These are phyloP conservation scores for Thalassoma bifasciatum DNA, from an alignment of 2,113 vertebrate species.

Conservation along the genomic window DNA sequence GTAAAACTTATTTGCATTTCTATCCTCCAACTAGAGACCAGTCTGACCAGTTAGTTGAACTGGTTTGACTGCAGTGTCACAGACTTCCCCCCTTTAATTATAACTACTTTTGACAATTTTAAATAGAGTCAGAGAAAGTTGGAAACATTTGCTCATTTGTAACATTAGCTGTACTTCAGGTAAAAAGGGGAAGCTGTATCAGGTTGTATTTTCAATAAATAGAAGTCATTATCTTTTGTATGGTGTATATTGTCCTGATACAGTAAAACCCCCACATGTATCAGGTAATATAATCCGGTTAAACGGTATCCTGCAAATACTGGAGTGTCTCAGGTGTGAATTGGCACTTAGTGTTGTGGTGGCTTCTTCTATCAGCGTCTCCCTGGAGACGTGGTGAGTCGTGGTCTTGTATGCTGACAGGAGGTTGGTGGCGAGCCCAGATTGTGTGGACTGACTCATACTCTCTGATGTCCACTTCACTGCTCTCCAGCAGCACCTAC, in stretches of 20 bases:
- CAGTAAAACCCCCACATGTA: neutral
- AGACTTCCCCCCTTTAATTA: neutral
- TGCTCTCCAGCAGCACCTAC: slow-evolving; percentile 81
- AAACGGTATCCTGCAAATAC: slow-evolving; percentile 44
- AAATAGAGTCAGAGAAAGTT: neutral
- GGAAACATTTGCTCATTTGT: neutral
- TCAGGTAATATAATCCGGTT: slow-evolving; percentile 15
- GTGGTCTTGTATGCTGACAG: slow-evolving; percentile 76
- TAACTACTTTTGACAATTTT: neutral
- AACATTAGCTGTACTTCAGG: neutral
- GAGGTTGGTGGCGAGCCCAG: slow-evolving; percentile 74
- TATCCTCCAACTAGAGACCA: slow-evolving; percentile 19
- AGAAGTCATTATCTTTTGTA: neutral
- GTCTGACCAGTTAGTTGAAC: slow-evolving; percentile 14
- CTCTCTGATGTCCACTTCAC: slow-evolving; percentile 5
- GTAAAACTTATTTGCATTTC: slow-evolving; percentile 9
- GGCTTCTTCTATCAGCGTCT: slow-evolving; percentile 65
- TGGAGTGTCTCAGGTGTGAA: slow-evolving; percentile 58
- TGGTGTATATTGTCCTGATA: neutral
- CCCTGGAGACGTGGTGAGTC: slow-evolving; percentile 63
- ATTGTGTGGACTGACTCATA: slow-evolving; percentile 49
- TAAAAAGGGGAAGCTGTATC: neutral
- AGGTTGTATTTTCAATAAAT: neutral
- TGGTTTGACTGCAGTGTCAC: neutral
- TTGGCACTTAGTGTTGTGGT: slow-evolving; percentile 58